Evolutionary conservation across 2,888 invertebrate species (phyloP), one percentile per base, ranked within the genome.

Genomic region (Melanchra persicariae): DNA sequence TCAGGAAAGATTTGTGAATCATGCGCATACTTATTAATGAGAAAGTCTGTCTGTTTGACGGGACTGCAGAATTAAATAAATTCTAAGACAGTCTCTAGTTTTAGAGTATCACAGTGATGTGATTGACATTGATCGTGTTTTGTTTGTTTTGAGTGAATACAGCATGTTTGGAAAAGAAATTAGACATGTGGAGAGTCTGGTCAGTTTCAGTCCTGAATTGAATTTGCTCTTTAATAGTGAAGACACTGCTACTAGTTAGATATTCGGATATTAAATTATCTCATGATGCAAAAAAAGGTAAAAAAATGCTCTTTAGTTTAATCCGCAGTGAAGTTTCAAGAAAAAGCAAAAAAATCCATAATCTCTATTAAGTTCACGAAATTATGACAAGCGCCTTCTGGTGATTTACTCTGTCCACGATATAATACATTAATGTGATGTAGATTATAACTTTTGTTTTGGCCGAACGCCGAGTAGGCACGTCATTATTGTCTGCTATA

Each of bases 1-100:
- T 90, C 87, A 82, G 83, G 85, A 88, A 88, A 87, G 82, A 84
- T 84, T 84, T 62, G 83, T 93, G 93, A 93, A 88, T 94, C 93
- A 93, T 68, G 49, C 63, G 63, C 71, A 51, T 81, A 68, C 67
- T 67, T 74, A 61, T 64, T 74, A 55, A 52, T 58, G 68, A 73
- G 77, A 77, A 79, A 79, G 68, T 78, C 61, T 47, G 72, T 69
- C 37, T 78, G 78, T 83, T 80, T 74, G 65, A 70, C 64, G 52
- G 63, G 30, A 60, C 58, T 62, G 54, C 12, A 61, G 22, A 47
- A 40, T 40, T 43, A 55, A 52, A 60, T 63, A 12, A 55, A 59
- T 54, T 65, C 0, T 24, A 12, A 54, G 22, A 52, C 40, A 37
- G 61, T 24, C 1, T 43, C 34, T 47, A 67, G 49, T 47, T 51